phyloP scores from a whole-genome alignment of 2,113 vertebrate species.

The Manacus vitellinus region DNA sequence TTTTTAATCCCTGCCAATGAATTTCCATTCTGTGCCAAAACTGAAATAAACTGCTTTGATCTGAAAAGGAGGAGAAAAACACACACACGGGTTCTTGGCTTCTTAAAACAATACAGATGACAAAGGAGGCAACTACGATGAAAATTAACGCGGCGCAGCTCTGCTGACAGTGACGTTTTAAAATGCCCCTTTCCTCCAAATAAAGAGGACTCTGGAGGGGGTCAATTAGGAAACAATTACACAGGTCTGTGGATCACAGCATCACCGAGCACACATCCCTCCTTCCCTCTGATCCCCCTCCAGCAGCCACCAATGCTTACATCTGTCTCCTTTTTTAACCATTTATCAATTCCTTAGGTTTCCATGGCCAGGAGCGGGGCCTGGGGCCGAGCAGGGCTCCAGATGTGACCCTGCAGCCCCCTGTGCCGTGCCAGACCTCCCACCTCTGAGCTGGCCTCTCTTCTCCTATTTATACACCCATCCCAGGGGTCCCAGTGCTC shows the following conservation, averaged over 20 bases:
- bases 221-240: not conserved
- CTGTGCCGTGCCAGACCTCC: conserved; percentile 6
- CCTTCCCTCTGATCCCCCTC: not conserved
- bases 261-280: accelerated
- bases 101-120: conserved; percentile 37
- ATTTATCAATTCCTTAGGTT: not conserved
- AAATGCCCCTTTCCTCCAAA: not conserved
- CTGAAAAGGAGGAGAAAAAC: conserved; percentile 19
- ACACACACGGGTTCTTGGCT: conserved; percentile 25
- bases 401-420: conserved; percentile 44
- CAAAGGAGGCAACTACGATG: conserved; percentile 20
- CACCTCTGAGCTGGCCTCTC: conserved; percentile 28
- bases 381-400: not conserved
- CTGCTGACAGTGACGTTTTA: not conserved
- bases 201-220: not conserved
- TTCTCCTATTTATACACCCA: conserved; percentile 15
- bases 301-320: not conserved
- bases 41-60: conserved; percentile 64
- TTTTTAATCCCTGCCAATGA: conserved; percentile 60
- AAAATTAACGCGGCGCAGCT: not conserved
- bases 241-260: not conserved
- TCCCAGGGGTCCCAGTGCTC: not conserved
- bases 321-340: not conserved
- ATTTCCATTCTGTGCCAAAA: conserved; percentile 47
- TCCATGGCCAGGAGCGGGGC: not conserved